Evolutionary conservation across 2,888 invertebrate genomes (phyloP).

Genomic region (Tipula helvola): DNA sequence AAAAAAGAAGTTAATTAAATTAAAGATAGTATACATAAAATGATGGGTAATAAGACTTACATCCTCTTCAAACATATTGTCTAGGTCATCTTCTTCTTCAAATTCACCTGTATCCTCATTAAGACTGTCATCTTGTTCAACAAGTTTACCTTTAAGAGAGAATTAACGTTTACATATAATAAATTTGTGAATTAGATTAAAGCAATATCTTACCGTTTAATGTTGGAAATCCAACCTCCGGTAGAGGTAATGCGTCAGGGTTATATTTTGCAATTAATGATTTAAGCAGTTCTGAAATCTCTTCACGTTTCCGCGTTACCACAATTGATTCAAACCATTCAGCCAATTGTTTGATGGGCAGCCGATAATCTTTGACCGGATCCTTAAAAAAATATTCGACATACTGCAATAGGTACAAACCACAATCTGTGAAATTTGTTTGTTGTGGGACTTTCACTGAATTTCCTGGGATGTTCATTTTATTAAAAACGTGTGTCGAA

Average conservation of each 20-base stretch:
- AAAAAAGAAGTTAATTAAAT: neutral
- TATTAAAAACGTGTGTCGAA: constrained; percentile 48
- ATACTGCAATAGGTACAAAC: constrained; percentile 88
- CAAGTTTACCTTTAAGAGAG: constrained; percentile 39
- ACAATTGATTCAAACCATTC: constrained; percentile 80
- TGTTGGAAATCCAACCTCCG: constrained; percentile 64
- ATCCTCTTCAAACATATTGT: constrained; percentile 34
- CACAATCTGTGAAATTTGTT: constrained; percentile 94
- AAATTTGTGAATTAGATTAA: neutral
- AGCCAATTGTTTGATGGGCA: constrained; percentile 70
- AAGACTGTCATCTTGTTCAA: constrained; percentile 42
- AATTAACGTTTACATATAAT: neutral
- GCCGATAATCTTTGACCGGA: constrained; percentile 66
- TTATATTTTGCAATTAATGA: constrained; percentile 60
- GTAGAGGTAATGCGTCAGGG: constrained; percentile 51
- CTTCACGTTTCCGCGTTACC: constrained; percentile 75
- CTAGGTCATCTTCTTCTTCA: constrained; percentile 39
- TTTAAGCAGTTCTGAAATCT: constrained; percentile 68
- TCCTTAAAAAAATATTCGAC: constrained; percentile 91
- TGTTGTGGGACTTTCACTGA: constrained; percentile 94
- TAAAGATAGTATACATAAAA: neutral
- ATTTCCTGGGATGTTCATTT: constrained; percentile 73
- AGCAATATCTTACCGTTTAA: constrained; percentile 45
- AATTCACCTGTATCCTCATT: constrained; percentile 41
- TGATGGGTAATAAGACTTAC: neutral